Evolutionary conservation across 1,140 invertebrate genomes (phyloP), one percentile per base, ranked within the genome.

Genomic region (Trissolcus basalis): DNA sequence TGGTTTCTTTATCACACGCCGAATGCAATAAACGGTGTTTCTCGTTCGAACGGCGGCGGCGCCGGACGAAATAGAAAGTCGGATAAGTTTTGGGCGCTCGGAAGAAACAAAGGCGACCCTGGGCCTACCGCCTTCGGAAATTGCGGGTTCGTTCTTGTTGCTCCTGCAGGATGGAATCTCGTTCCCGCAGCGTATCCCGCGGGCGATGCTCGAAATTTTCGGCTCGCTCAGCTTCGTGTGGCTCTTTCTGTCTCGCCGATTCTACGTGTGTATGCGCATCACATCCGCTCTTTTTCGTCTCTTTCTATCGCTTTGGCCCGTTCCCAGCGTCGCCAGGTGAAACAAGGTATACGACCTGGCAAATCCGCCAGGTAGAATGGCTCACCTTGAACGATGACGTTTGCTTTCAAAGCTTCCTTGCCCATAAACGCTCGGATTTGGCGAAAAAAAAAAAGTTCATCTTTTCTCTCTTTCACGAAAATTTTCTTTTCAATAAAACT

Each of bases 101-200:
- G 58, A 51, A 77, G 69, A 55, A 65, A 82, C 82, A 80, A 81
- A 73, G 59, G 60, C 73, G 59, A 58, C 58, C 50, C 44, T 58
- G 68, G 71, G 73, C 76, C 72, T 61, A 74, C 59, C 70, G 72
- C 60, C 65, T 59, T 77, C 70, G 73, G 74, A 83, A 83, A 84
- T 82, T 83, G 73, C 49, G 47, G 80, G 69, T 74, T 83, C 68
- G 48, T 83, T 81, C 60, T 82, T 80, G 74, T 77, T 79, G 73
- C 75, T 76, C 73, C 70, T 69, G 44, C 48, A 69, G 70, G 70
- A 78, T 56, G 70, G 76, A 78, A 78, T 78, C 70, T 72, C 53
- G 68, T 61, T 68, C 68, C 69, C 51, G 64, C 76, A 70, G 76
- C 69, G 70, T 50, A 78, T 78, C 77, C 69, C 73, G 73, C 69